A percentile compares a stretch with the other conserved stretches of the same genome.
phyloP scores from a whole-genome alignment of 2,113 vertebrate species.

The Amphilophus citrinellus region DNA sequence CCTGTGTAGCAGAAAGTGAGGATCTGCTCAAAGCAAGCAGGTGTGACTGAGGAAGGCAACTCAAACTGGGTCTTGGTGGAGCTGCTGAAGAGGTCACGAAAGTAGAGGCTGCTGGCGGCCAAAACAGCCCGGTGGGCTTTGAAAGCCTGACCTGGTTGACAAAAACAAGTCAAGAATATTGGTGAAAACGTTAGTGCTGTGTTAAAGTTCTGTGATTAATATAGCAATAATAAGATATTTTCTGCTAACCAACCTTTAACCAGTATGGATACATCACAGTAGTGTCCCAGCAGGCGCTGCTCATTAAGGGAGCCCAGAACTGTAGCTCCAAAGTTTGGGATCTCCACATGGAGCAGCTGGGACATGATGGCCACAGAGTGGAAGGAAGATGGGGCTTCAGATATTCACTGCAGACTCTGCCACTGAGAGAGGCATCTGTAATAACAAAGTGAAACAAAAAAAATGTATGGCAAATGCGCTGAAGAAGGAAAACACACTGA shows the following conservation, averaged over 20 bases:
- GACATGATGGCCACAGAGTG: slow-evolving; percentile 86
- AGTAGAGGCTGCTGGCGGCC: slow-evolving; percentile 98
- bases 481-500: slow-evolving; percentile 19
- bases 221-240: neutral
- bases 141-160: slow-evolving; percentile 88
- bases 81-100: slow-evolving; percentile 96
- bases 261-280: slow-evolving; percentile 98
- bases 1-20: slow-evolving; percentile 98
- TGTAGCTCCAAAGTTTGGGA: slow-evolving; percentile 97
- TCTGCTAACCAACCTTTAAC: slow-evolving; percentile 85
- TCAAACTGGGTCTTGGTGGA: slow-evolving; percentile 96
- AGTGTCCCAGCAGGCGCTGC: slow-evolving; percentile 95
- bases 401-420: slow-evolving; percentile 80
- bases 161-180: slow-evolving; percentile 14
- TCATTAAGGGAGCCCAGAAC: slow-evolving; percentile 97
- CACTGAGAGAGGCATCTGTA: slow-evolving; percentile 86
- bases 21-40: slow-evolving; percentile 98
- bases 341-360: slow-evolving; percentile 98
- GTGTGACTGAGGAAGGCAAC: slow-evolving; percentile 94
- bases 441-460: slow-evolving; percentile 26
- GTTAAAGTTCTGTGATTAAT: neutral
- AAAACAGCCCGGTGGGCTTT: slow-evolving; percentile 96
- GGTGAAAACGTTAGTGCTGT: neutral
- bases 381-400: slow-evolving; percentile 73
- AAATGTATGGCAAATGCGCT: slow-evolving; percentile 16